A percentile compares a stretch with the other conserved stretches of the same genome.
These are phyloP conservation scores for Psittacus erithacus DNA, from an alignment of 2,113 vertebrate species.

Conservation along the genomic window DNA sequence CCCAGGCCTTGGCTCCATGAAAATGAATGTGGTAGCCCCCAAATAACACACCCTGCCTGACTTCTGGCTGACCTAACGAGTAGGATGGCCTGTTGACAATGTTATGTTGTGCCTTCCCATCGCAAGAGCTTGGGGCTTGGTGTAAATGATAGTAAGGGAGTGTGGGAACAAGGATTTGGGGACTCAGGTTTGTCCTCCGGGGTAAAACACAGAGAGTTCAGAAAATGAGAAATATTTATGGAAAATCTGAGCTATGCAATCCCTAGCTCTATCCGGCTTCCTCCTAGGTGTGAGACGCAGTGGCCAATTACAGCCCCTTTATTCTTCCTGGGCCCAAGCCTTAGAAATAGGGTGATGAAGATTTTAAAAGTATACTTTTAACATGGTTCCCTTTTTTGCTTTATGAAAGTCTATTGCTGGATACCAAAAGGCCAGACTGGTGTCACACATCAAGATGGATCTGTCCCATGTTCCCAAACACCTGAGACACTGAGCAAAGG, in stretches of 20 bases:
- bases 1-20: not conserved
- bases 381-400: not conserved
- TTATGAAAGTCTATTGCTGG: not conserved
- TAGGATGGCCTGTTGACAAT: accelerated
- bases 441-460: not conserved
- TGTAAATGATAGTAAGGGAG: not conserved
- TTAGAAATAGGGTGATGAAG: not conserved
- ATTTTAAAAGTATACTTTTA: not conserved
- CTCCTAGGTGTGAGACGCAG: not conserved
- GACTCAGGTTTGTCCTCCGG: not conserved
- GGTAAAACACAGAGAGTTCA: not conserved
- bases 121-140: accelerated
- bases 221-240: not conserved
- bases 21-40: not conserved
- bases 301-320: not conserved
- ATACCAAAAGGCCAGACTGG: not conserved
- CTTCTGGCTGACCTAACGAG: not conserved
- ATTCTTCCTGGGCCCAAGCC: not conserved
- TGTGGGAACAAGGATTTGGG: not conserved
- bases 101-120: not conserved
- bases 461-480: not conserved
- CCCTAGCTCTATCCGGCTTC: not conserved
- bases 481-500: not conserved
- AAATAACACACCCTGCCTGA: not conserved
- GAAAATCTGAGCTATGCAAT: not conserved